phyloP scores from a whole-genome alignment of 2,888 invertebrate genomes.

The Stramonita haemastoma region DNA sequence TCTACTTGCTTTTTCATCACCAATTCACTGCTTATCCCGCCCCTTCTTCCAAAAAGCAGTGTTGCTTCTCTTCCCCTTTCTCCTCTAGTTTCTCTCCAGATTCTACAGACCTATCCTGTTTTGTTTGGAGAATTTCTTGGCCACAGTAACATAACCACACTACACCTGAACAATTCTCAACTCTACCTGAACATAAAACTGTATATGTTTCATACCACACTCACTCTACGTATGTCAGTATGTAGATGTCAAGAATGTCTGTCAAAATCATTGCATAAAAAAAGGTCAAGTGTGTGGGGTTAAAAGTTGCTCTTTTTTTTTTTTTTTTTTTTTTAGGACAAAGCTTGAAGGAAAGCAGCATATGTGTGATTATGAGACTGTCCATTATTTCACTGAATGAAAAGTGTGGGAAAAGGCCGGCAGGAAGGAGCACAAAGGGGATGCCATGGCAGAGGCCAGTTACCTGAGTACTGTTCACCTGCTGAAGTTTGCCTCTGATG shows the following conservation, averaged over 20 bases:
- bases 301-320: too few relatives aligned
- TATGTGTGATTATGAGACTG: neutral
- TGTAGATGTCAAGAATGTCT: neutral
- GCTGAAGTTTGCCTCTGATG: neutral
- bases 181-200: neutral
- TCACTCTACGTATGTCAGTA: neutral
- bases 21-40: too few relatives aligned
- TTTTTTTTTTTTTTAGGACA: neutral
- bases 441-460: constrained; percentile 4
- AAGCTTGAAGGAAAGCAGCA: constrained; percentile 24
- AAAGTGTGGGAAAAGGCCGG: neutral
- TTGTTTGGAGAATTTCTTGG: neutral
- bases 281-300: neutral
- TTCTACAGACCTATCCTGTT: neutral
- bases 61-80: too few relatives aligned
- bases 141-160: neutral
- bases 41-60: too few relatives aligned
- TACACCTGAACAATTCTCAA: neutral
- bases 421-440: neutral
- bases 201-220: neutral
- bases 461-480: neutral
- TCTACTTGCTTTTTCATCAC: too few relatives aligned
- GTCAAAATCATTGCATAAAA: neutral
- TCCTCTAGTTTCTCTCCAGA: too few relatives aligned
- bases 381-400: neutral